Conservation (phyloP, 2,113 vertebrate genomes). For the Amazona vittata region DNA sequence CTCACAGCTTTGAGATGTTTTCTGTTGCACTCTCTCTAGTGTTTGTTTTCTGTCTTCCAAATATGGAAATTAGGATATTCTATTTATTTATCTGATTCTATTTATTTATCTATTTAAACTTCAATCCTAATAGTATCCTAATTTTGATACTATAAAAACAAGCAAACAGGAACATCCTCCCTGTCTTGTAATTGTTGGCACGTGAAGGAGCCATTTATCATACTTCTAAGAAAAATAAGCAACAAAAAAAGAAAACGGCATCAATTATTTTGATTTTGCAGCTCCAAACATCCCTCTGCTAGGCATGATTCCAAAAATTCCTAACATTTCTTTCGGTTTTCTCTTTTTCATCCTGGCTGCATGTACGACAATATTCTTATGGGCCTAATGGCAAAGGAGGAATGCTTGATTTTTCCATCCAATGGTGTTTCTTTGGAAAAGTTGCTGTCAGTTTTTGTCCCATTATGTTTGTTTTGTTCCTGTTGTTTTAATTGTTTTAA, state of each 20-base stretch:
- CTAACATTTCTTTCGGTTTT: conserved; percentile 38
- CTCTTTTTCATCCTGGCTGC: conserved; percentile 32
- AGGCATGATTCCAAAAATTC: conserved; percentile 43
- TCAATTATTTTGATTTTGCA: background rate
- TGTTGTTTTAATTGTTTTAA: conserved; percentile 50
- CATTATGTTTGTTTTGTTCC: conserved; percentile 61
- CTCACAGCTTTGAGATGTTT: background rate
- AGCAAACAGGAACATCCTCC: background rate
- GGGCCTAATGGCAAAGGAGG: conserved; percentile 30
- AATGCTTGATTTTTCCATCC: conserved; percentile 73
- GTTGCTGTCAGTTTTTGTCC: conserved; percentile 65
- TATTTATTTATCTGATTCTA: background rate
- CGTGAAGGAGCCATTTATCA: background rate
- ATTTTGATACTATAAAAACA: conserved; percentile 7
- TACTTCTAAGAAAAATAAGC: background rate
- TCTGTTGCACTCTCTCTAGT: background rate
- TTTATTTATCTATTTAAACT: background rate
- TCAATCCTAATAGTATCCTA: background rate
- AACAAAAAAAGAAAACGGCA: background rate
- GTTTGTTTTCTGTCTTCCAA: conserved; percentile 36
- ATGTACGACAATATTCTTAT: conserved; percentile 53
- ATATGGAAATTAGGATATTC: conserved; percentile 27
- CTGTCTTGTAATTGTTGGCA: background rate
- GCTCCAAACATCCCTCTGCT: conserved; percentile 34
- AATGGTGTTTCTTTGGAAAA: conserved; percentile 71